A percentile compares a stretch with the other conserved stretches of the same genome.
Conservation (phyloP, 2,797 vertebrate species). For the Danio jaintianensis region DNA sequence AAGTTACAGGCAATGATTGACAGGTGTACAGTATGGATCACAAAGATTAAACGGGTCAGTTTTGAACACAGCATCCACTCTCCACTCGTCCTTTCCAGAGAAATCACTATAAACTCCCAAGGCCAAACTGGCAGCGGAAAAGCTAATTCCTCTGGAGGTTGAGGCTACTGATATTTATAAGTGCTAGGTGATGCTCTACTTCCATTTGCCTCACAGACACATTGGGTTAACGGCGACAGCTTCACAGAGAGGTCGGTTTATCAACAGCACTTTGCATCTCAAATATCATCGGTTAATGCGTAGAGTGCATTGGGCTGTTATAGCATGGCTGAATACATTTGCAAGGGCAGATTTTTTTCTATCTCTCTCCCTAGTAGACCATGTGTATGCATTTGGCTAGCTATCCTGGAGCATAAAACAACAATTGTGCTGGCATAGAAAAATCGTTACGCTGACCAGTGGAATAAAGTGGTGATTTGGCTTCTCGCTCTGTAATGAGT, state of each 20-base stretch:
- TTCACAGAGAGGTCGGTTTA: conserved; percentile 7
- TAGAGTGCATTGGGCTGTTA: conserved; percentile 2
- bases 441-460: conserved; percentile 49
- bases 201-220: conserved; percentile 36
- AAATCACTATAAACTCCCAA: conserved; percentile 33
- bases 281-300: conserved; percentile 29
- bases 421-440: conserved; percentile 46
- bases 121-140: conserved; percentile 43
- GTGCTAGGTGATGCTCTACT: conserved; percentile 40
- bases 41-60: conserved; percentile 26
- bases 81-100: conserved; percentile 35
- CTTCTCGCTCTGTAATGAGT: conserved; percentile 61
- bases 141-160: conserved; percentile 46
- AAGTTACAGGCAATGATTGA: conserved; percentile 33
- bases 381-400: conserved; percentile 42
- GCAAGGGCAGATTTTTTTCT: conserved; percentile 17
- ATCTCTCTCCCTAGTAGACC: not conserved
- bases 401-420: conserved; percentile 37
- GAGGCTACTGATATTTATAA: conserved; percentile 47
- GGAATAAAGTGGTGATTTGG: conserved; percentile 54
- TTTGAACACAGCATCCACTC: conserved; percentile 48
- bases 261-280: conserved; percentile 16
- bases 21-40: conserved; percentile 21
- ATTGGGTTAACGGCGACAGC: not conserved
- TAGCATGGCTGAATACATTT: conserved; percentile 20